Conservation (phyloP, 1,140 invertebrate species). For the Thalassaphorura encarpata region DNA sequence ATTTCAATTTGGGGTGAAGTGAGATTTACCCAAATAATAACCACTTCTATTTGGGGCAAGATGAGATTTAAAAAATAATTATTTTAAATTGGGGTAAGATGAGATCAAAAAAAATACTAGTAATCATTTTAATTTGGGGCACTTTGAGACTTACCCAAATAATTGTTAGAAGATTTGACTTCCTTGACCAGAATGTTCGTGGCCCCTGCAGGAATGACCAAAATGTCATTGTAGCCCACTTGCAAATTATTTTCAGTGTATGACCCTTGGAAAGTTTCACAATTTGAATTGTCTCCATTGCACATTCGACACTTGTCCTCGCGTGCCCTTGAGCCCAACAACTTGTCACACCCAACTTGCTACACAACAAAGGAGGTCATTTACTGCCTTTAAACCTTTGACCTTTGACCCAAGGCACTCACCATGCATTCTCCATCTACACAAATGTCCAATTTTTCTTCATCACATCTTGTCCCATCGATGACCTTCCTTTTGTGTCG, state of each 20-base stretch:
- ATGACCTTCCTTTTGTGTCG: slow-evolving; percentile 69
- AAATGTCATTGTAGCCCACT: slow-evolving; percentile 83
- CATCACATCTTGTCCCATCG: slow-evolving; percentile 81
- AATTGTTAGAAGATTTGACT: slow-evolving; percentile 74
- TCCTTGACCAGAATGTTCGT: slow-evolving; percentile 83
- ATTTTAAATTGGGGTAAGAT: slow-evolving; percentile 4
- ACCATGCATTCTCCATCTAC: slow-evolving; percentile 85
- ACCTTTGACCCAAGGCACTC: slow-evolving; percentile 33
- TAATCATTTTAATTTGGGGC: slow-evolving; percentile 1
- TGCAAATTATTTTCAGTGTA: slow-evolving; percentile 66
- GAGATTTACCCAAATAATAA: not conserved
- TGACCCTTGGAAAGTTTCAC: slow-evolving; percentile 66
- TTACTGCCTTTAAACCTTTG: not conserved
- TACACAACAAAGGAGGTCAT: slow-evolving; percentile 37
- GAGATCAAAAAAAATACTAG: not conserved
- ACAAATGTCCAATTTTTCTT: slow-evolving; percentile 75
- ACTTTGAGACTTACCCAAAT: slow-evolving; percentile 63
- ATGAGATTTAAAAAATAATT: not conserved
- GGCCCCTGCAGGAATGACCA: slow-evolving; percentile 85
- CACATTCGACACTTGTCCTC: slow-evolving; percentile 91
- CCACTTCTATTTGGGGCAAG: not conserved
- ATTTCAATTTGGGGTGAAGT: slow-evolving; percentile 5
- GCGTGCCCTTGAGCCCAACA: slow-evolving; percentile 72
- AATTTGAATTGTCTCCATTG: slow-evolving; percentile 77
- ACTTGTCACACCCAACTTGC: slow-evolving; percentile 90